Percentiles rank a stretch among this genome's conserved stretches.
phyloP scores from a whole-genome alignment of 2,113 vertebrate species.

The Halichoeres trimaculatus region DNA sequence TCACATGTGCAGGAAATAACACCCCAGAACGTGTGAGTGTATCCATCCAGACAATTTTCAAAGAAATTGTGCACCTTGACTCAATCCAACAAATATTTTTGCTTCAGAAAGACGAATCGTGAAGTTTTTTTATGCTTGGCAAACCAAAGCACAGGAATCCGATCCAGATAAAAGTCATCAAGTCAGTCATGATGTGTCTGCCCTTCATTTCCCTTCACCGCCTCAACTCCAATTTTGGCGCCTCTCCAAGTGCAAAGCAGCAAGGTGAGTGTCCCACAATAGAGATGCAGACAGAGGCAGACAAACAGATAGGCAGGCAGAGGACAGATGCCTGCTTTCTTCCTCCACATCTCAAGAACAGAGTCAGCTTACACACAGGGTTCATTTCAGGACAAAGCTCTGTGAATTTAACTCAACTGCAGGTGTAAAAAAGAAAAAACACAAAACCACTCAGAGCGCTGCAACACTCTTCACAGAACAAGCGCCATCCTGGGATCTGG shows the following conservation, averaged over 20 bases:
- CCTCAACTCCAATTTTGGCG: constrained; percentile 22
- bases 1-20: too few relatives aligned
- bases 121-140: not conserved
- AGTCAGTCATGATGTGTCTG: constrained; percentile 30
- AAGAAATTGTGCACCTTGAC: not conserved
- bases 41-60: not conserved
- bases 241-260: constrained; percentile 32
- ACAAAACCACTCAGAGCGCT: not conserved
- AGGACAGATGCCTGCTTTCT: constrained; percentile 9
- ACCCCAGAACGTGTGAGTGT: too few relatives aligned
- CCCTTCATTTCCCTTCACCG: constrained; percentile 37
- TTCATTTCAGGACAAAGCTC: constrained; percentile 19
- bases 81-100: not conserved
- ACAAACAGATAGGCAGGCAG: not conserved
- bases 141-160: not conserved
- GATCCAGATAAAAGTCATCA: constrained; percentile 26
- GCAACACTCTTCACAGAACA: not conserved
- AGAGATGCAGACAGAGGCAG: not conserved
- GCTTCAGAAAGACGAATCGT: not conserved
- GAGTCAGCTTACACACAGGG: constrained; percentile 3
- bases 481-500: not conserved
- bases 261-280: constrained; percentile 22
- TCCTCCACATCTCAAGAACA: not conserved
- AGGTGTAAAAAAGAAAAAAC: constrained; percentile 1
- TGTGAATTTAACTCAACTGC: not conserved